Conservation (phyloP, 2,797 vertebrate species). For the Karalla daura region DNA sequence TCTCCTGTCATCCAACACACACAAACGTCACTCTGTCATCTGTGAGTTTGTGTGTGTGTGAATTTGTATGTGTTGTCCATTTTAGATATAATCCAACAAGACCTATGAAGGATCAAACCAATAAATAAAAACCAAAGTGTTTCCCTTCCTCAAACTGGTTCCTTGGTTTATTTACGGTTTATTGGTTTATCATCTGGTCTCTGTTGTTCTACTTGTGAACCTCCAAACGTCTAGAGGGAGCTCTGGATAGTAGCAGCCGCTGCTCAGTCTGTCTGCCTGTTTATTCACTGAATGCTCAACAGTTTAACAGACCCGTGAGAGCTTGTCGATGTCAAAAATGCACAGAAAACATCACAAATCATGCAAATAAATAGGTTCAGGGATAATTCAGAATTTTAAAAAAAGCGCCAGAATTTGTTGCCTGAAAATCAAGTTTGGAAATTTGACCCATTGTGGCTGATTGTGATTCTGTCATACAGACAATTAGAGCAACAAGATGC, state of each 20-base stretch:
- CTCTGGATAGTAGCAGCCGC: conserved; percentile 60
- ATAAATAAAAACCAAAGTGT: conserved; percentile 67
- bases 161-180: conserved; percentile 65
- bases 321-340: neutral
- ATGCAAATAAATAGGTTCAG: neutral
- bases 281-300: neutral
- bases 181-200: conserved; percentile 75
- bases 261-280: conserved; percentile 37
- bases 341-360: neutral
- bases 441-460: neutral
- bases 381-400: neutral
- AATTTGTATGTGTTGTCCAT: conserved; percentile 41
- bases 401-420: neutral
- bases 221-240: conserved; percentile 81
- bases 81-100: conserved; percentile 63
- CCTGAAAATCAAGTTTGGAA: neutral
- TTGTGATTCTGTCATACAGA: conserved; percentile 23
- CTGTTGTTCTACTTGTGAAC: conserved; percentile 72
- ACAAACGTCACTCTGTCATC: conserved; percentile 51
- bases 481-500: conserved; percentile 77
- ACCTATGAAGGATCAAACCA: conserved; percentile 69
- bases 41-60: conserved; percentile 62
- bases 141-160: conserved; percentile 10
- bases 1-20: conserved; percentile 65
- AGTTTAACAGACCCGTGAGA: conserved; percentile 45